These are phyloP conservation scores for Hydriomena furcata DNA, from an alignment of 2,888 invertebrate species.

Conservation along the genomic window DNA sequence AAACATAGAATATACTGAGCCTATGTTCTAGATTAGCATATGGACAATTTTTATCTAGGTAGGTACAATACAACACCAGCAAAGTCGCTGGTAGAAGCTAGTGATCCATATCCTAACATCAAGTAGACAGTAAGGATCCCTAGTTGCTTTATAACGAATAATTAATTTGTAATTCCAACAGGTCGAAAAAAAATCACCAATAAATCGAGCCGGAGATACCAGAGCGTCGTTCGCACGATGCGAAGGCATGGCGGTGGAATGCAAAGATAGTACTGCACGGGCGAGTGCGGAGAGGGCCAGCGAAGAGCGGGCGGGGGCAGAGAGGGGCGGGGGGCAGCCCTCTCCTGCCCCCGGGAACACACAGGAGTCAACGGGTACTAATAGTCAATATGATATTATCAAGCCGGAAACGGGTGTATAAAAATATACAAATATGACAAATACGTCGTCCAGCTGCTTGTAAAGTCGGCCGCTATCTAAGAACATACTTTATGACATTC, in stretches of 20 bases:
- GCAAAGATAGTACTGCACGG: conserved; percentile 2
- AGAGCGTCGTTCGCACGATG: conserved; percentile 36
- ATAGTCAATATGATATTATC: no score
- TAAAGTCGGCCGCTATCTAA: neutral
- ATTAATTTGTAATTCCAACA: conserved; percentile 25
- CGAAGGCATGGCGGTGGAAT: conserved; percentile 29
- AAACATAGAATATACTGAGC: no score
- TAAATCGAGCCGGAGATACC: conserved; percentile 41
- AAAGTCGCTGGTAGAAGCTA: no score
- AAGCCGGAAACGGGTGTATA: no score
- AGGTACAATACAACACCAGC: no score
- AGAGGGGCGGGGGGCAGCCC: conserved; percentile 29
- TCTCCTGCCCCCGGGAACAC: conserved; percentile 8
- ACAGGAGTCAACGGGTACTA: conserved; percentile 2
- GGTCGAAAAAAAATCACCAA: conserved; percentile 53
- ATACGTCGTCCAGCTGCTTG: no score
- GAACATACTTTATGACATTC: neutral
- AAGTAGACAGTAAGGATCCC: no score
- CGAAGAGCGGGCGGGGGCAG: conserved; percentile 50
- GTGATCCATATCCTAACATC: no score
- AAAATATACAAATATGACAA: no score
- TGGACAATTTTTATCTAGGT: no score
- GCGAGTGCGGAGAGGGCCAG: conserved; percentile 7
- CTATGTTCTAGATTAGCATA: no score
- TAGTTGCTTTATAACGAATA: no score